Evolutionary conservation across 2,113 vertebrate genomes (phyloP), one percentile per base, ranked within the genome.

Genomic region (Megaceryle torquata): DNA sequence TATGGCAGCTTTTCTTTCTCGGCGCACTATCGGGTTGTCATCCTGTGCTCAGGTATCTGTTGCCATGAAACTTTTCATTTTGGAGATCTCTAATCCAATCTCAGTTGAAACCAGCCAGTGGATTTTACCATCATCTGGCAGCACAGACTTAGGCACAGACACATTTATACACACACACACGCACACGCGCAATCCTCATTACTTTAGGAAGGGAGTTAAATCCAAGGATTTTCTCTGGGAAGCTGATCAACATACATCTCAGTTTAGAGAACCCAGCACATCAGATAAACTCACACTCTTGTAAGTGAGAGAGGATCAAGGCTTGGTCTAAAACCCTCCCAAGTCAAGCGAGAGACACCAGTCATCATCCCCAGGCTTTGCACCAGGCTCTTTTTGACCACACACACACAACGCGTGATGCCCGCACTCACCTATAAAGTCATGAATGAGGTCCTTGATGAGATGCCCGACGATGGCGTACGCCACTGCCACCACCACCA

Each of bases 401-500:
- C 72, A 84, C 14, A 39, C 86, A 86, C 53, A 13, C 39, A 37
- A 20, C 0, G 5, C 3, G 0, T 41, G 75, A 82, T 57, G 86
- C 51, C 57, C 0, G 1, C 80, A 97, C 99, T 98, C 98, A 99
- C 98, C 98, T 72, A 99, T 97, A 76, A 98, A 98, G 88, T 99
- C 98, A 10, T 99, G 98, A 31, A 99, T 94, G 85, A 99, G 98
- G 94, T 99, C 99, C 97, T 99, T 99, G 93, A 99, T 98, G 93
- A 99, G 98, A 90, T 99, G 98, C 14, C 99, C 99, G 6, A 99
- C 99, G 46, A 99, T 99, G 68, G 98, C 98, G 2, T 99, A 99
- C 0, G 98, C 99, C 97, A 99, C 98, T 10, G 98, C 98, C 79
- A 99, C 98, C 95, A 99, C 98, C 96, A 99, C 98, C 87, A 99